Conservation (phyloP, 2,888 invertebrate species). For the Torymus texanus region DNA sequence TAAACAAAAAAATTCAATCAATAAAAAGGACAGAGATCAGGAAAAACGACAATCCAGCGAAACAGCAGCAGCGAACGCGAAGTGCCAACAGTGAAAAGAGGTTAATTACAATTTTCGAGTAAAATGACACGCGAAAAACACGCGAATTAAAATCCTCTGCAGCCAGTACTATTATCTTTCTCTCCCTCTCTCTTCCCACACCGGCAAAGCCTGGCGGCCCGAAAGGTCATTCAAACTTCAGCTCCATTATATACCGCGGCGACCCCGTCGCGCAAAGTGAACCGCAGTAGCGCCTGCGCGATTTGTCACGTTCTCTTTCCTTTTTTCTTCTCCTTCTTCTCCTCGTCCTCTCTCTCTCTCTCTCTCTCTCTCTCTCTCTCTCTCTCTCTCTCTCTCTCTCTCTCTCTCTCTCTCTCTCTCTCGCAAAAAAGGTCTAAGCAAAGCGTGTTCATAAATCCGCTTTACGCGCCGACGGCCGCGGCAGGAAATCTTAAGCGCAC, state of each 20-base stretch:
- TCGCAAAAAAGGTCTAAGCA: constrained; percentile 42
- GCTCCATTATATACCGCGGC: constrained; percentile 35
- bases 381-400: not conserved
- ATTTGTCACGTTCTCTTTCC: constrained; percentile 39
- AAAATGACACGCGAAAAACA: constrained; percentile 14
- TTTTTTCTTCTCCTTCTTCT: not conserved
- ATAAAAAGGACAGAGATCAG: too few relatives aligned
- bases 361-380: too few relatives aligned
- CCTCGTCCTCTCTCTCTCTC: not conserved
- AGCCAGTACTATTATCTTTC: not conserved
- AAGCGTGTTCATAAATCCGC: constrained; percentile 51
- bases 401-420: not conserved
- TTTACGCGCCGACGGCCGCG: constrained; percentile 21
- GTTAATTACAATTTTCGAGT: too few relatives aligned
- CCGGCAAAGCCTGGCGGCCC: too few relatives aligned
- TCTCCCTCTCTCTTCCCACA: too few relatives aligned
- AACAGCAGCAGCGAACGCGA: too few relatives aligned
- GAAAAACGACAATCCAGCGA: too few relatives aligned
- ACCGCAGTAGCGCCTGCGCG: constrained; percentile 21
- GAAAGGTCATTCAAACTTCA: constrained; percentile 13
- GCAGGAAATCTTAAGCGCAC: constrained; percentile 51
- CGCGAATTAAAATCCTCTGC: constrained; percentile 33
- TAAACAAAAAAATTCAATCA: too few relatives aligned
- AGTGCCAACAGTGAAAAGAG: too few relatives aligned
- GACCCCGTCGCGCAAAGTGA: constrained; percentile 18